A percentile compares a stretch with the other conserved stretches of the same genome.
Conservation (phyloP, 1,140 invertebrate species). For the Drosophila nigrodunni region DNA sequence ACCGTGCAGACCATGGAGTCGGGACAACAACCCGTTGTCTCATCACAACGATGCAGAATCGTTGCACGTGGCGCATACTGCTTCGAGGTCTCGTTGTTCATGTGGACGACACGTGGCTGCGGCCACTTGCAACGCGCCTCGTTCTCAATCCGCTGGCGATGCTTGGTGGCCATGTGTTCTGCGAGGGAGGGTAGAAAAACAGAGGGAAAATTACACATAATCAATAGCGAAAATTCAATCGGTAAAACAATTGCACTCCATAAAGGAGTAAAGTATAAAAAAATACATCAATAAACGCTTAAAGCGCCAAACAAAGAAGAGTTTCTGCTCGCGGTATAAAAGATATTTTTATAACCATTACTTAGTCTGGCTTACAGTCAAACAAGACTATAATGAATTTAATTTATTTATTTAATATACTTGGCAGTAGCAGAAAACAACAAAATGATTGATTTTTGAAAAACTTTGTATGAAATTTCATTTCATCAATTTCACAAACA, state of each 20-base stretch:
- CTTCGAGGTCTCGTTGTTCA: constrained; percentile 85
- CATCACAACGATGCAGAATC: constrained; percentile 89
- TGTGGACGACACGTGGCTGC: constrained; percentile 51
- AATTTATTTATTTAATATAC: no score
- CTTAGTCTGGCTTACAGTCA: no score
- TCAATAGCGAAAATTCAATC: constrained; percentile 1
- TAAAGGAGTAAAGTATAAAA: neutral
- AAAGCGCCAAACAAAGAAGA: no score
- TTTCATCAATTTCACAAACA: no score
- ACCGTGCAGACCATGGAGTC: constrained; percentile 86
- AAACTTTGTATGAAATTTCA: no score
- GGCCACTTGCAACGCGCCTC: constrained; percentile 48
- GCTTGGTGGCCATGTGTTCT: constrained; percentile 14
- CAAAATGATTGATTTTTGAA: no score
- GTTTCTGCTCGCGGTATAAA: no score
- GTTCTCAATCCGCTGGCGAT: constrained; percentile 20
- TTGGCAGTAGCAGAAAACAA: no score
- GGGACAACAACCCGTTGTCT: constrained; percentile 90
- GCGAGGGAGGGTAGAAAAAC: neutral
- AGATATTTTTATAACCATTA: no score
- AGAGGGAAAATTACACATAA: neutral
- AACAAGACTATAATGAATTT: no score
- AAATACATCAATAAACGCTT: neutral
- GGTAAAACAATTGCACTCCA: neutral
- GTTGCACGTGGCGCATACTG: constrained; percentile 90